Evolutionary conservation across 2,888 invertebrate genomes (phyloP), one percentile per base, ranked within the genome.

Genomic region (Lasioglossum calceatum): DNA sequence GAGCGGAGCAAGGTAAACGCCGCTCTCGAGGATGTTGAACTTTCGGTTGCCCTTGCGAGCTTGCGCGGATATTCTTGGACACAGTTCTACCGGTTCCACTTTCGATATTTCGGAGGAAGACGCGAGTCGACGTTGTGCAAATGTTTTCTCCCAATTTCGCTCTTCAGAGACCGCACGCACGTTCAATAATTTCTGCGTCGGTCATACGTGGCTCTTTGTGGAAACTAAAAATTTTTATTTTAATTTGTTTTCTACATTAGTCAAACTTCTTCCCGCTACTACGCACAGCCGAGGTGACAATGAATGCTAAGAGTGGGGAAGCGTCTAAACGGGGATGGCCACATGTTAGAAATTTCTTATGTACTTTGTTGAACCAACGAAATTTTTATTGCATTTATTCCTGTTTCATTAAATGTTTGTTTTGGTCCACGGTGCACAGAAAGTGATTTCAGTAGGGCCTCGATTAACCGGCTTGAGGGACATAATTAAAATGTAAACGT

Each of bases 11-110:
- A 36, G 67, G 54, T 70, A 50, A 70, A 77, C 78, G 78, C 14
- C 36, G 72, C 64, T 79, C 44, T 76, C 44, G 64, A 82, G 85
- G 83, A 79, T 85, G 71, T 85, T 85, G 85, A 85, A 85, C 85
- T 83, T 83, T 83, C 44, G 76, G 54, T 72, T 85, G 85, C 64
- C 85, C 85, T 83, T 83, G 85, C 72, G 27, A 32, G 72, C 42
- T 76, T 39, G 71, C 71, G 44, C 54, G 79, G 83, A 64, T 85
- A 85, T 85, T 85, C 79, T 85, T 85, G 83, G 85, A 85, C 36
- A 76, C 64, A 42, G 83, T 42, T 74, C n/a, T 58, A 61, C 50
- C 61, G 79, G 44, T 47, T 74, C 47, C 27, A 27, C 58, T n/a
- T 76, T 50, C 64, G 50, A 64, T 72, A 77, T 78, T 75, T 7